phyloP scores from a whole-genome alignment of 2,888 invertebrate species.

The Siphlonurus alternatus region DNA sequence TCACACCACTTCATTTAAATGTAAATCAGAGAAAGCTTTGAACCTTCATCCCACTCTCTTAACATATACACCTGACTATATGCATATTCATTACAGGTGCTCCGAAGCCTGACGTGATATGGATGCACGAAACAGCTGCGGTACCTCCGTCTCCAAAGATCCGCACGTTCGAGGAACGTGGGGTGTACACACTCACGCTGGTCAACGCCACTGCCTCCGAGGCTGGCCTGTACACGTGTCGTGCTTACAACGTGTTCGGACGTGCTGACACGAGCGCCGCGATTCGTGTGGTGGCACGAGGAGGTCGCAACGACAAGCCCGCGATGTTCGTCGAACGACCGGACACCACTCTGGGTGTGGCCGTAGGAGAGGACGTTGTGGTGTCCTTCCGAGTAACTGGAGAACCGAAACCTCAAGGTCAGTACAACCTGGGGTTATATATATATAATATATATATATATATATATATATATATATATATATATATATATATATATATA shows the following conservation, averaged over 20 bases:
- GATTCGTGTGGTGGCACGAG: conserved; percentile 41
- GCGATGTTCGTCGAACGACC: conserved; percentile 66
- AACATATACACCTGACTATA: too few species aligned
- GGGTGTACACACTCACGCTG: conserved; percentile 55
- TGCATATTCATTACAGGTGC: conserved; percentile 20
- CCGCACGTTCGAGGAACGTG: conserved; percentile 46
- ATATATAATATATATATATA: background rate
- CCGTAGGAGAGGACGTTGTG: conserved; percentile 63
- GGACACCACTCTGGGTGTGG: conserved; percentile 53
- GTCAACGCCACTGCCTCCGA: conserved; percentile 54
- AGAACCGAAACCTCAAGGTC: conserved; percentile 73
- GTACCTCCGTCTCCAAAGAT: conserved; percentile 43
- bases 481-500: too few species aligned
- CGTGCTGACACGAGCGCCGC: conserved; percentile 55
- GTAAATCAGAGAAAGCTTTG: too few species aligned
- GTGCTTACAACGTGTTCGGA: conserved; percentile 56
- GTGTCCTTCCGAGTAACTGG: conserved; percentile 68
- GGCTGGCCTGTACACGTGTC: conserved; percentile 51
- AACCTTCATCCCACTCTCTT: too few species aligned
- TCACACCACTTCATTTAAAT: too few species aligned
- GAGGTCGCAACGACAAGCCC: conserved; percentile 39
- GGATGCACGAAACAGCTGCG: conserved; percentile 45
- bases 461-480: background rate
- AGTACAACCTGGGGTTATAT: conserved; percentile 12
- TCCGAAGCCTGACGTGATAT: conserved; percentile 49